Evolutionary conservation across 2,888 invertebrate species (phyloP), one percentile per base, ranked within the genome.

Genomic region (Habroteleia sp.): DNA sequence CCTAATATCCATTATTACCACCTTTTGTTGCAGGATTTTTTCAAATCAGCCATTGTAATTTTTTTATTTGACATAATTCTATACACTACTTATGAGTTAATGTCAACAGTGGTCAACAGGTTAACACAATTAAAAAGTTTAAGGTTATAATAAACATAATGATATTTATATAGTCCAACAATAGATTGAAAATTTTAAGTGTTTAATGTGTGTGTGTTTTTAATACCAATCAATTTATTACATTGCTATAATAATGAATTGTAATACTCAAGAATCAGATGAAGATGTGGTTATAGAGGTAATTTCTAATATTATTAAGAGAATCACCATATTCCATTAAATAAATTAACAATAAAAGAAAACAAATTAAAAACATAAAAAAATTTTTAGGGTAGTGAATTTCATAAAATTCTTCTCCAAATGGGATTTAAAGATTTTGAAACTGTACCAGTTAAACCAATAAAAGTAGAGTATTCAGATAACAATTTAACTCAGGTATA

Each of bases 341-440:
- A 20, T 20, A 20, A 20, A 20, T 20, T 20, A 20, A 20, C 4
- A 3, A 3, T 20, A 20, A 4, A 20, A 20, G 4, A 3, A 20
- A 20, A 20, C 4, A 39, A 39, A 39, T n/a, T 39, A 2, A 4
- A 39, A 11, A 13, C 1, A 16, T 6, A n/a, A n/a, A n/a, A n/a
- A 27, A 5, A 23, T 41, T 77, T 65, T 72, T 27, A 88, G 88
- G 87, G 85, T 7, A 84, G 85, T 48, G 84, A 83, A 37, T 77
- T 87, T 8, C 80, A 87, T 11, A 74, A 80, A 74, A 80, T 80
- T 60, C 77, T 88, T 25, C 75, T 66, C 4, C 73, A 81, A 33
- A 80, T 83, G 71, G 88, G 88, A 5, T 86, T 81, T 11, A 82
- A 77, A 1, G 84, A 87, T 75, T 85, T 86, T 75, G 84, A 85